Conservation (phyloP, 2,888 invertebrate genomes). For the Pelosia muscerda region DNA sequence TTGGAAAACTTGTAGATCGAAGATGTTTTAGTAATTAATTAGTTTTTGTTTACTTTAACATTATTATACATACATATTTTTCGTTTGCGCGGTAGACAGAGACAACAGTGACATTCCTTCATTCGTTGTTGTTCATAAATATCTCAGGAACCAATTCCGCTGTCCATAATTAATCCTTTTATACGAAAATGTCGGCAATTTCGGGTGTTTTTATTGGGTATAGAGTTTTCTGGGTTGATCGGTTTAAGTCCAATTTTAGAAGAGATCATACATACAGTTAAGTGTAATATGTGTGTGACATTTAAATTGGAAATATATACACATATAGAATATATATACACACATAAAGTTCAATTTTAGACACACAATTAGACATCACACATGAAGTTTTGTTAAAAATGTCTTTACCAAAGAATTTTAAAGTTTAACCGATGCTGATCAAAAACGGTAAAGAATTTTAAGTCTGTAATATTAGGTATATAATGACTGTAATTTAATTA, state of each 20-base stretch:
- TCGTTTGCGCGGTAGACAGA: not conserved
- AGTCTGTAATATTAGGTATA: no score
- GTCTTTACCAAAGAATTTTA: no score
- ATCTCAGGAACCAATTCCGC: not conserved
- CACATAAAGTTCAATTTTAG: no score
- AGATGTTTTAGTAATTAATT: not conserved
- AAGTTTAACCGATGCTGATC: not conserved
- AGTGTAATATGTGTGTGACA: no score
- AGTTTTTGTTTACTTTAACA: not conserved
- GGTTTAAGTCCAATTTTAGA: not conserved
- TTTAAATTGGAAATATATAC: no score
- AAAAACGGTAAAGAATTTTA: not conserved
- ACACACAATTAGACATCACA: no score
- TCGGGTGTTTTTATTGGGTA: not conserved
- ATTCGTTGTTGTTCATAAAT: not conserved
- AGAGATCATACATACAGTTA: no score
- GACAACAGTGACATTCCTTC: not conserved
- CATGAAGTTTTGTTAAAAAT: not conserved
- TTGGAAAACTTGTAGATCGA: conserved; percentile 12
- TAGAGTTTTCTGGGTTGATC: not conserved
- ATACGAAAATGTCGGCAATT: no score
- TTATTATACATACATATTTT: not conserved
- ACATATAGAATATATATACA: no score
- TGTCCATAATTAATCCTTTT: not conserved
- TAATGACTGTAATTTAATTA: no score